These are phyloP conservation scores for Cremastobaeus sp. DNA, from an alignment of 2,888 invertebrate genomes.

Conservation along the genomic window DNA sequence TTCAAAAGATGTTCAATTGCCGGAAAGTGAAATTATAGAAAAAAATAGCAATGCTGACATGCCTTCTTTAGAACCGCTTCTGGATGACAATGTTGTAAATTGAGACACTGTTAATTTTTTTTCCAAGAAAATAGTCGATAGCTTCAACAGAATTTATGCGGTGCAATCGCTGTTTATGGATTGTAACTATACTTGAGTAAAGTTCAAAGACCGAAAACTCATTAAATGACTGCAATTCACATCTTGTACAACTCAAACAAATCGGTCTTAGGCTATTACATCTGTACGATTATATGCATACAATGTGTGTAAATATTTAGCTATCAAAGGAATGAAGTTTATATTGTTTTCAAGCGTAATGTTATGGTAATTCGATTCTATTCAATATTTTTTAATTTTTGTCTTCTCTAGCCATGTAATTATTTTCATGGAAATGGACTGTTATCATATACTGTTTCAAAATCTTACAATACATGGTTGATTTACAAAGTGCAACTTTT, in stretches of 20 bases:
- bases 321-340: too few relatives aligned
- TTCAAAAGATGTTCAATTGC: slow-evolving; percentile 42
- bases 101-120: neutral
- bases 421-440: too few relatives aligned
- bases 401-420: too few relatives aligned
- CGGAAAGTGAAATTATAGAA: slow-evolving; percentile 66
- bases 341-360: too few relatives aligned
- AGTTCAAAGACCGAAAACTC: neutral
- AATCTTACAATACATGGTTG: too few relatives aligned
- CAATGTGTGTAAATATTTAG: slow-evolving; percentile 5
- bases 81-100: slow-evolving; percentile 43
- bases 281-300: neutral
- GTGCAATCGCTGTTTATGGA: slow-evolving; percentile 11
- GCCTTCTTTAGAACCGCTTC: slow-evolving; percentile 65
- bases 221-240: too few relatives aligned
- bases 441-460: too few relatives aligned
- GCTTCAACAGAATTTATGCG: slow-evolving; percentile 2
- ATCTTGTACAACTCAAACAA: too few relatives aligned
- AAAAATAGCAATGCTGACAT: slow-evolving; percentile 66
- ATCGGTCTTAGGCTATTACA: neutral
- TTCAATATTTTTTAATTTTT: too few relatives aligned
- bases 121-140: neutral
- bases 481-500: too few relatives aligned
- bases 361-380: too few relatives aligned
- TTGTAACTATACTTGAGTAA: neutral